A percentile compares a stretch with the other conserved stretches of the same genome.
Evolutionary conservation across 2,888 invertebrate genomes (phyloP).

Genomic region (Anagyrus pseudococci): DNA sequence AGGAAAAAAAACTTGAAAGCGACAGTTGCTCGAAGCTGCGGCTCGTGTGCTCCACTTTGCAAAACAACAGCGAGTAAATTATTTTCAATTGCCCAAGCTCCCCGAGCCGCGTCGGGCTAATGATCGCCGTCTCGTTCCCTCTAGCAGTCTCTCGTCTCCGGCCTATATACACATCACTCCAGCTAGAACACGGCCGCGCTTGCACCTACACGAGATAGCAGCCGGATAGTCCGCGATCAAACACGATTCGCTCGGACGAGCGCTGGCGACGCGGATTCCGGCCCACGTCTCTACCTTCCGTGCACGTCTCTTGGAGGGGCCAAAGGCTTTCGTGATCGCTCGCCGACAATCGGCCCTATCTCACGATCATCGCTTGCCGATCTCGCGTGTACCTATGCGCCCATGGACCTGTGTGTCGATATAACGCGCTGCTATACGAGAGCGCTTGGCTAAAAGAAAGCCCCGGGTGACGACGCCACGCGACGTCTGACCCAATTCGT

Average conservation of each 20-base stretch:
- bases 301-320: conserved; percentile 30
- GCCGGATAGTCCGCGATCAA: conserved; percentile 5
- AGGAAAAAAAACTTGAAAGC: too few relatives aligned
- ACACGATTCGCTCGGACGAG: conserved; percentile 16
- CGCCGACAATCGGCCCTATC: conserved; percentile 45
- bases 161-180: too few relatives aligned
- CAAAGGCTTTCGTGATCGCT: conserved; percentile 24
- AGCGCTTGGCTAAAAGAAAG: not conserved
- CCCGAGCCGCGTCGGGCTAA: conserved; percentile 34
- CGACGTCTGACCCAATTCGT: conserved; percentile 53
- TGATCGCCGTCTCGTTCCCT: conserved; percentile 28
- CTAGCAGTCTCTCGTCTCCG: not conserved
- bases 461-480: conserved; percentile 30
- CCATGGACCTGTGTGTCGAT: conserved; percentile 40
- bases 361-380: conserved; percentile 49
- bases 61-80: conserved; percentile 35
- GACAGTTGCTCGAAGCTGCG: too few relatives aligned
- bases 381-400: conserved; percentile 13
- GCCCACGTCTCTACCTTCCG: not conserved
- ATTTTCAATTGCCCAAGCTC: conserved; percentile 38
- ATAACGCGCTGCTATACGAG: too few relatives aligned
- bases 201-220: conserved; percentile 5
- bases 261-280: conserved; percentile 14
- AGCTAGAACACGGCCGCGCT: not conserved
- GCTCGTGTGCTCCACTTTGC: conserved; percentile 6